Evolutionary conservation across 1,140 invertebrate genomes (phyloP).

Genomic region (Leptinotarsa undecemlineata): DNA sequence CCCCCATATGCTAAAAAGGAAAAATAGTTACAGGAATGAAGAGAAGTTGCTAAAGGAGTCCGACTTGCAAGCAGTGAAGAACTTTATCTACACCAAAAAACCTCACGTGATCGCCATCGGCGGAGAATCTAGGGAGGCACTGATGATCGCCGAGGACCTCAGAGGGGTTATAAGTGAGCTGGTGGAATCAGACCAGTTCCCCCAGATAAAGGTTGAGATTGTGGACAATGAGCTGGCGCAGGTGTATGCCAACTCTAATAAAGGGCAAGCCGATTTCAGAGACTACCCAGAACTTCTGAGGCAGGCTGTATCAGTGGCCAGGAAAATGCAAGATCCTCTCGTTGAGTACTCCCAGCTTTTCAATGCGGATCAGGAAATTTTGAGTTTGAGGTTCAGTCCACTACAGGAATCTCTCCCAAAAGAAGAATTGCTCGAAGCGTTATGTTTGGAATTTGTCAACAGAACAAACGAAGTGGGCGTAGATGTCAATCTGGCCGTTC

Average conservation of each 20-base stretch:
- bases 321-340: slow-evolving; percentile 93
- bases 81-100: slow-evolving; percentile 88
- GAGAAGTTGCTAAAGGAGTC: slow-evolving; percentile 78
- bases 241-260: slow-evolving; percentile 89
- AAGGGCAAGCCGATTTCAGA: slow-evolving; percentile 83
- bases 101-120: slow-evolving; percentile 92
- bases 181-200: slow-evolving; percentile 85
- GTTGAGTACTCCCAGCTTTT: slow-evolving; percentile 96
- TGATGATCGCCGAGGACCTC: slow-evolving; percentile 85
- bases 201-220: slow-evolving; percentile 85
- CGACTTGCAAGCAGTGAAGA: slow-evolving; percentile 78
- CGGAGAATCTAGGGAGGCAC: slow-evolving; percentile 86
- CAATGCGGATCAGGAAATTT: slow-evolving; percentile 92
- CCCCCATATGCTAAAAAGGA: slow-evolving; percentile 81
- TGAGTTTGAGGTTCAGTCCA: slow-evolving; percentile 90
- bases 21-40: slow-evolving; percentile 72
- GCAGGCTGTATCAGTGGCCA: slow-evolving; percentile 89
- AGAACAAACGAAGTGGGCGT: slow-evolving; percentile 98
- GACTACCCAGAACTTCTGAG: slow-evolving; percentile 88
- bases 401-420: slow-evolving; percentile 69
- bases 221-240: slow-evolving; percentile 90
- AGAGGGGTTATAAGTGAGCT: slow-evolving; percentile 75
- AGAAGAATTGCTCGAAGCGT: slow-evolving; percentile 82
- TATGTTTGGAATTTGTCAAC: slow-evolving; percentile 91
- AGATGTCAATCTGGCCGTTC: slow-evolving; percentile 91